Conservation (phyloP, 2,888 invertebrate genomes). For the Linnaemya tessellans region DNA sequence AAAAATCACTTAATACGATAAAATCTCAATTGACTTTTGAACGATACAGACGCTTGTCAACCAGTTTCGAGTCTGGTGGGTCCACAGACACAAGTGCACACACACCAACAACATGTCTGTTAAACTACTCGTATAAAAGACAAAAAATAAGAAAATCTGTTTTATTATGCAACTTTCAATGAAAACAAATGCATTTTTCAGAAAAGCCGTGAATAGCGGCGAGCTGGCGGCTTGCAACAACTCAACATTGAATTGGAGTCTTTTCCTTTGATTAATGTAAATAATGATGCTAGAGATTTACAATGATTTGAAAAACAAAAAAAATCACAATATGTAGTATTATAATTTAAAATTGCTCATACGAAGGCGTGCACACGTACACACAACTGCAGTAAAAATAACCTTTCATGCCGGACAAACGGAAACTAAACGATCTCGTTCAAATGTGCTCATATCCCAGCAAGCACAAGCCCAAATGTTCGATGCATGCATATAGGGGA, state of each 20-base stretch:
- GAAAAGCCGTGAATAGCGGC: background rate
- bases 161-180: constrained; percentile 56
- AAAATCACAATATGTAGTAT: constrained; percentile 5
- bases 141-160: constrained; percentile 38
- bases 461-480: background rate
- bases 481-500: no score
- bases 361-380: background rate
- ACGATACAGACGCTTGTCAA: constrained; percentile 20
- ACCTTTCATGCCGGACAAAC: constrained; percentile 15
- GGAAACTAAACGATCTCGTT: constrained; percentile 39
- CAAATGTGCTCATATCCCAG: constrained; percentile 4
- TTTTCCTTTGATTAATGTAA: constrained; percentile 14
- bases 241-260: background rate
- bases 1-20: constrained; percentile 61
- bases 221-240: background rate
- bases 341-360: constrained; percentile 38
- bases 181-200: constrained; percentile 12
- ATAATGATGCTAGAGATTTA: constrained; percentile 23
- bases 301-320: constrained; percentile 23
- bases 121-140: background rate
- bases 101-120: constrained; percentile 12
- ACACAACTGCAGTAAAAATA: background rate
- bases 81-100: background rate
- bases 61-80: constrained; percentile 43
- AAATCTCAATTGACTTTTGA: constrained; percentile 26